phyloP scores from a whole-genome alignment of 2,113 vertebrate species.

The Toxotes jaculatrix region DNA sequence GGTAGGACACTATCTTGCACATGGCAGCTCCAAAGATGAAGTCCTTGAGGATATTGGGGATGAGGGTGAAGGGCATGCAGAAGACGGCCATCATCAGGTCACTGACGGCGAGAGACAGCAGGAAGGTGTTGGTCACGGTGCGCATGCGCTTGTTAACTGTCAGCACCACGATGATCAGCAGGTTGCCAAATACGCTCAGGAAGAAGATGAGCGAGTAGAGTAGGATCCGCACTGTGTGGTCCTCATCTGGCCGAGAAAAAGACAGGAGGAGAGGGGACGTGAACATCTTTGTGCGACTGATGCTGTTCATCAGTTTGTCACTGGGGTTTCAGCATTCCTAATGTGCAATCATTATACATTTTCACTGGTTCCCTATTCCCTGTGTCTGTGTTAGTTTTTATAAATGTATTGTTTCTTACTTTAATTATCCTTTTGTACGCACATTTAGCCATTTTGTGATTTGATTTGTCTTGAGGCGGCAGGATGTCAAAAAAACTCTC shows the following conservation, averaged over 20 bases:
- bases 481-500: neutral
- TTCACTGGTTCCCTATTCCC: slow-evolving; percentile 15
- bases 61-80: slow-evolving; percentile 97
- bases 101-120: slow-evolving; percentile 94
- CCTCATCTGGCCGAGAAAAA: slow-evolving; percentile 83
- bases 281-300: neutral
- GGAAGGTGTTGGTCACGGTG: slow-evolving; percentile 95
- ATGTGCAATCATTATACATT: slow-evolving; percentile 2
- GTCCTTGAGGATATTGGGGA: slow-evolving; percentile 93
- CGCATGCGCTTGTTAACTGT: slow-evolving; percentile 91
- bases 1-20: slow-evolving; percentile 94
- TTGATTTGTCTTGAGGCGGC: neutral
- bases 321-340: too few species aligned
- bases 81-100: slow-evolving; percentile 94
- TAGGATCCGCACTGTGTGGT: slow-evolving; percentile 87
- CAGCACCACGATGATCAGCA: slow-evolving; percentile 92
- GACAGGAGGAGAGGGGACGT: neutral
- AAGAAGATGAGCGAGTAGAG: slow-evolving; percentile 92
- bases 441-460: neutral
- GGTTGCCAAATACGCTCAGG: slow-evolving; percentile 92
- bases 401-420: too few species aligned
- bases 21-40: slow-evolving; percentile 94
- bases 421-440: neutral
- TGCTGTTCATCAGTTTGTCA: neutral
- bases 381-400: neutral